A percentile compares a stretch with the other conserved stretches of the same genome.
These are phyloP conservation scores for Rachycentron canadum DNA, from an alignment of 2,797 vertebrate species.

Conservation along the genomic window DNA sequence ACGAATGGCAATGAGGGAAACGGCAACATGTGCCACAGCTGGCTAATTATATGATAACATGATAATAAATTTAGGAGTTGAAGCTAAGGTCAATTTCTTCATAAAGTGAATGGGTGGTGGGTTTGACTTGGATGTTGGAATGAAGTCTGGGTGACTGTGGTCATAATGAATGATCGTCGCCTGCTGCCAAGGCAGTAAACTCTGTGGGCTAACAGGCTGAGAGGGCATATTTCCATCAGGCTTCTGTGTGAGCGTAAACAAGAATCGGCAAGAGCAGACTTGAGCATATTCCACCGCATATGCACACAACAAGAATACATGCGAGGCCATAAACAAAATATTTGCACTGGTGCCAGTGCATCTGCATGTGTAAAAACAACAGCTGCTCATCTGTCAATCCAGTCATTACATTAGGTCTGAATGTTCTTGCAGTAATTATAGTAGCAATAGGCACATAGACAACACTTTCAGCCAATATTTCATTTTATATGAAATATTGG, in stretches of 20 bases:
- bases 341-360: background rate
- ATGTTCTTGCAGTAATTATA: too few relatives aligned
- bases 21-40: constrained; percentile 62
- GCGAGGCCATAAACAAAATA: background rate
- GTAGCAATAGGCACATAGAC: too few relatives aligned
- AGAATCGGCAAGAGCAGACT: background rate
- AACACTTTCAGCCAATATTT: background rate
- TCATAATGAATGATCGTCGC: constrained; percentile 19
- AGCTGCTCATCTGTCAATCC: constrained; percentile 15
- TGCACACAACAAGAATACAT: background rate
- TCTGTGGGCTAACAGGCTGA: constrained; percentile 7
- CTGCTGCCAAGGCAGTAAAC: constrained; percentile 21
- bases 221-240: background rate
- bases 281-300: constrained; percentile 4
- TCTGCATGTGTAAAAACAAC: constrained; percentile 18
- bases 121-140: constrained; percentile 22
- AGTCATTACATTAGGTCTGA: background rate
- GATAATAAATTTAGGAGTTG: constrained; percentile 43
- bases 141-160: constrained; percentile 14
- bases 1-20: constrained; percentile 65
- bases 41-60: constrained; percentile 55
- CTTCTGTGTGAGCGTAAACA: constrained; percentile 22
- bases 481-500: background rate
- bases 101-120: constrained; percentile 49
- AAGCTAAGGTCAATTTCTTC: constrained; percentile 55